These are phyloP conservation scores for Anolis sagrei DNA, from an alignment of 2,113 vertebrate species.

Conservation along the genomic window DNA sequence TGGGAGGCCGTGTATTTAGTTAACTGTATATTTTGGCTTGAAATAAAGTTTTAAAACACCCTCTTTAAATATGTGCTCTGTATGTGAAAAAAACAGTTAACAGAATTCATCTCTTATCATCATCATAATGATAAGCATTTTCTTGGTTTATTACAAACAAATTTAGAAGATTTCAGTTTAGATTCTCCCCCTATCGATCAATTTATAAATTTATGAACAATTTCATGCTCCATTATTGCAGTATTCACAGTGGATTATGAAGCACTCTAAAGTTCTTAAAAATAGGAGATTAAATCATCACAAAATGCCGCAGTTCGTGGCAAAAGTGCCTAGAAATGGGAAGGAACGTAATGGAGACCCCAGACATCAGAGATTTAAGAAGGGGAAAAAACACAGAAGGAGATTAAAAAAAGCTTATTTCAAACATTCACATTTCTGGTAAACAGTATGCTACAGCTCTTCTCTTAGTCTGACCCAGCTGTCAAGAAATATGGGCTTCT, in stretches of 20 bases:
- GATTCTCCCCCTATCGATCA: background rate
- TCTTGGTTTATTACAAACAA: conserved; percentile 1
- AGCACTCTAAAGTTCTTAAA: conserved; percentile 27
- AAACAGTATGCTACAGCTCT: background rate
- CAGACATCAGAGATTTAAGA: background rate
- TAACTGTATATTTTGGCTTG: no score
- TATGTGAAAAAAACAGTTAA: background rate
- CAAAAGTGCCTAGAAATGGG: background rate
- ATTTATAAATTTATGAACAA: conserved; percentile 27
- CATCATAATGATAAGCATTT: background rate
- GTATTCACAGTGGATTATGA: conserved; percentile 2
- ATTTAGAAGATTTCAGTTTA: background rate
- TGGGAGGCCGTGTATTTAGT: no score
- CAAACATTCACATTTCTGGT: background rate
- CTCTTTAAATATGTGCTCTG: no score
- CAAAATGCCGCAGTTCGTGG: background rate
- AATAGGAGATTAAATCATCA: background rate
- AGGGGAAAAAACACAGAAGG: background rate
- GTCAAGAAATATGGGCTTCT: background rate
- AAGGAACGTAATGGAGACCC: background rate
- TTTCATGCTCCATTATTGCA: background rate
- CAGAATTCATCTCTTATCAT: background rate
- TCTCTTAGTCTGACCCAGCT: background rate
- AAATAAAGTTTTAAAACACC: no score
- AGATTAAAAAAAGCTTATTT: conserved; percentile 10